phyloP scores from a whole-genome alignment of 2,113 vertebrate genomes.

The Amphilophus citrinellus region DNA sequence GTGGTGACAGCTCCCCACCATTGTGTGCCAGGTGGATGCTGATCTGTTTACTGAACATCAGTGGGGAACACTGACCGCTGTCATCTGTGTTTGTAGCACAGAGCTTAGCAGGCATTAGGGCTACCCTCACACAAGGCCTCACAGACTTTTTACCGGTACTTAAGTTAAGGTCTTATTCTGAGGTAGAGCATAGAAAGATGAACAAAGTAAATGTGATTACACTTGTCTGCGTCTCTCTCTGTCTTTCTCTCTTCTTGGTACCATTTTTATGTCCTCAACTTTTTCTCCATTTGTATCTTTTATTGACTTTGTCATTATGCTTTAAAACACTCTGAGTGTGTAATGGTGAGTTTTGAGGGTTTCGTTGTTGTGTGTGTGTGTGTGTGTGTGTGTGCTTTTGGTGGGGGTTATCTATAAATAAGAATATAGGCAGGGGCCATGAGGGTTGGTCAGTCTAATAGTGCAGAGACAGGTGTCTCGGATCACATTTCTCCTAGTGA shows the following conservation, averaged over 20 bases:
- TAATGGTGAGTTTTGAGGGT: constrained; percentile 12
- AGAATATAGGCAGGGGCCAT: constrained; percentile 37
- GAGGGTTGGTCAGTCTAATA: constrained; percentile 76
- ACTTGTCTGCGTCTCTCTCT: background rate
- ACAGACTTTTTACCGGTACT: background rate
- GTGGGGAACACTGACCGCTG: background rate
- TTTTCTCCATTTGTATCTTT: constrained; percentile 17
- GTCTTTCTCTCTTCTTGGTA: background rate
- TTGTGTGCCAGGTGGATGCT: background rate
- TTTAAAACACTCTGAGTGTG: constrained; percentile 21
- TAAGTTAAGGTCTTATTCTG: background rate
- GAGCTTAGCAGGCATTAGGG: background rate
- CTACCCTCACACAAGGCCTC: background rate
- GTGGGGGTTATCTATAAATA: constrained; percentile 85
- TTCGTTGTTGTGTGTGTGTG: background rate
- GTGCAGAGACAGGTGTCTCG: constrained; percentile 86
- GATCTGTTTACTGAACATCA: background rate
- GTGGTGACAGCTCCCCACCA: background rate
- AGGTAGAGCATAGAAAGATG: constrained; percentile 18
- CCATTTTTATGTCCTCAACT: constrained; percentile 4
- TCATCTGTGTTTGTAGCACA: background rate
- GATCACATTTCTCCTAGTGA: constrained; percentile 86
- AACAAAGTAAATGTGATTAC: constrained; percentile 19
- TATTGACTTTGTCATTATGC: constrained; percentile 29
- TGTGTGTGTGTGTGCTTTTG: background rate